Conservation (phyloP, 2,888 invertebrate species). For the Aleiodes leptofemur region DNA sequence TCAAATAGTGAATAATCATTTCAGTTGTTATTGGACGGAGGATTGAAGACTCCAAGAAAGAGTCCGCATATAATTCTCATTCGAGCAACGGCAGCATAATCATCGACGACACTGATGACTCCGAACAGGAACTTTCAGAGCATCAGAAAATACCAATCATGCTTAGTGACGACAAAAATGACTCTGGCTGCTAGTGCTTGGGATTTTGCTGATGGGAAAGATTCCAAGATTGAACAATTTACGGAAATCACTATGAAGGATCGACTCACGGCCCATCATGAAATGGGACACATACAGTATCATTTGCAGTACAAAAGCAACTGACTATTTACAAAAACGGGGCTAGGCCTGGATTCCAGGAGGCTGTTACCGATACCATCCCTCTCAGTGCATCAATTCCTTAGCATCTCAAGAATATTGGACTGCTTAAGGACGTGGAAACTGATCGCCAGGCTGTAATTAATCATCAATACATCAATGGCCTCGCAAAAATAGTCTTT, state of each 20-base stretch:
- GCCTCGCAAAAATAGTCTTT: constrained; percentile 76
- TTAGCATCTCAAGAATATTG: constrained; percentile 79
- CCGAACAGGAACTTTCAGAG: no score
- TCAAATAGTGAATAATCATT: no score
- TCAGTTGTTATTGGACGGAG: no score
- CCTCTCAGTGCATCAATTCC: constrained; percentile 78
- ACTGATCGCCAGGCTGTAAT: constrained; percentile 63
- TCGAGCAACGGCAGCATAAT: no score
- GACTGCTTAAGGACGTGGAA: constrained; percentile 69
- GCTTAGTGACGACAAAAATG: no score
- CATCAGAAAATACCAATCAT: no score
- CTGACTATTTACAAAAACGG: constrained; percentile 85
- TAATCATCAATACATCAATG: constrained; percentile 77
- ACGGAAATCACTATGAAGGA: constrained; percentile 80
- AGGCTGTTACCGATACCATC: constrained; percentile 80
- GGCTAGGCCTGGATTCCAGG: constrained; percentile 77
- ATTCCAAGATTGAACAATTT: constrained; percentile 89
- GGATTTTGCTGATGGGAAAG: constrained; percentile 89
- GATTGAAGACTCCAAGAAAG: no score
- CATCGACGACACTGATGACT: no score
- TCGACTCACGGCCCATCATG: constrained; percentile 82
- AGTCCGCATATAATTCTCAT: no score
- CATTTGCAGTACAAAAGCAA: constrained; percentile 85
- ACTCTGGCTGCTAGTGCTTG: constrained; percentile 93
- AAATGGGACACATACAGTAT: constrained; percentile 90